A percentile compares a stretch with the other conserved stretches of the same genome.
Evolutionary conservation across 1,140 invertebrate species (phyloP).

Genomic region (Drosophila setifemur): DNA sequence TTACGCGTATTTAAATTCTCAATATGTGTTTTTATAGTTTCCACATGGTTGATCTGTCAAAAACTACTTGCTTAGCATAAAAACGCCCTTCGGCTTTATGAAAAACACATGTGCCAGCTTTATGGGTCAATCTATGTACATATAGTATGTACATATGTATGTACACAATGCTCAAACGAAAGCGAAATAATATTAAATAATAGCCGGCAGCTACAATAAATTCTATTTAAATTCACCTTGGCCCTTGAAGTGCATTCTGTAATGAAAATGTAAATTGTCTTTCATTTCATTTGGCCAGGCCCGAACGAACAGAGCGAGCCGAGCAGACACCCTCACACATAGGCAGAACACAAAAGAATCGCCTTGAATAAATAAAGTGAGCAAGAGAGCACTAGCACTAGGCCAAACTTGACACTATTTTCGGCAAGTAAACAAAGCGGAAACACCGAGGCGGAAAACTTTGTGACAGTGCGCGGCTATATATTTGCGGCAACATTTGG

Average conservation of each 20-base stretch:
- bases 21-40: slow-evolving; percentile 14
- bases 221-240: slow-evolving; percentile 48
- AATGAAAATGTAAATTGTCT: slow-evolving; percentile 58
- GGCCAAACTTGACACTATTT: slow-evolving; percentile 64
- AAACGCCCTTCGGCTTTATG: slow-evolving; percentile 51
- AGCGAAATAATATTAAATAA: neutral
- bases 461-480: slow-evolving; percentile 49
- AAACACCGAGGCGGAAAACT: slow-evolving; percentile 53
- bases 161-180: neutral
- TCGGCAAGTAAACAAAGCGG: slow-evolving; percentile 41
- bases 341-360: slow-evolving; percentile 7
- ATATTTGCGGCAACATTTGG: slow-evolving; percentile 54
- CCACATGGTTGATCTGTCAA: slow-evolving; percentile 32
- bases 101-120: slow-evolving; percentile 58
- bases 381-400: slow-evolving; percentile 30
- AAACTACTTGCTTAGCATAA: slow-evolving; percentile 15
- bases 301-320: slow-evolving; percentile 1
- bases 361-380: slow-evolving; percentile 30
- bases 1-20: neutral
- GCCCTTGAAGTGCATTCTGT: slow-evolving; percentile 36
- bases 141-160: slow-evolving; percentile 1
- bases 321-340: neutral
- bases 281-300: slow-evolving; percentile 33
- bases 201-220: slow-evolving; percentile 10
- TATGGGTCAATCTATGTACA: neutral